Conservation (phyloP, 2,888 invertebrate genomes). For the Limenitis camilla region DNA sequence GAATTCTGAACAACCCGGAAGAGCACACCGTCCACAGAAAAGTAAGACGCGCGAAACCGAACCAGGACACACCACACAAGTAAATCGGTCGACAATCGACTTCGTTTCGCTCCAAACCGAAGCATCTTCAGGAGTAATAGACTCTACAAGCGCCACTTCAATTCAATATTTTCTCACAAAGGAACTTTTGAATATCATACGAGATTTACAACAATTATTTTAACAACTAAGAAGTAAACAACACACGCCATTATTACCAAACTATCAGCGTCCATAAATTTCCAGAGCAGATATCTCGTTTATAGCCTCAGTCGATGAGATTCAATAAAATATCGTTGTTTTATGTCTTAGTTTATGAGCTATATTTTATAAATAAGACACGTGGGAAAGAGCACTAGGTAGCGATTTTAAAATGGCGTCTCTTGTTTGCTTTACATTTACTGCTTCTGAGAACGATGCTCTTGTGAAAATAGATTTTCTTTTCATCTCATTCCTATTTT, state of each 20-base stretch:
- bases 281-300: slow-evolving; percentile 52
- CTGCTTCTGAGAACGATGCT: slow-evolving; percentile 6
- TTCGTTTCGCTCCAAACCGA: no score
- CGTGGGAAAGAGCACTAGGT: slow-evolving; percentile 34
- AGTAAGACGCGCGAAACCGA: no score
- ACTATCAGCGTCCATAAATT: slow-evolving; percentile 41
- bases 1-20: no score
- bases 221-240: background rate
- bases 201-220: background rate
- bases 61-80: no score
- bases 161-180: no score
- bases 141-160: no score
- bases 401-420: slow-evolving; percentile 37
- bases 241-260: slow-evolving; percentile 6
- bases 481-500: slow-evolving; percentile 9
- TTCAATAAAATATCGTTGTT: slow-evolving; percentile 58
- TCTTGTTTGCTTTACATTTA: slow-evolving; percentile 21
- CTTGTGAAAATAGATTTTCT: slow-evolving; percentile 15
- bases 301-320: slow-evolving; percentile 48
- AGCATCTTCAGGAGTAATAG: no score
- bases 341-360: slow-evolving; percentile 61
- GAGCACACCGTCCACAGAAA: no score
- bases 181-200: background rate
- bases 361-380: slow-evolving; percentile 61
- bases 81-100: no score